Base-by-base conservation (phyloP, 2,888 invertebrate species). In the Notodonta ziczac region DNA sequence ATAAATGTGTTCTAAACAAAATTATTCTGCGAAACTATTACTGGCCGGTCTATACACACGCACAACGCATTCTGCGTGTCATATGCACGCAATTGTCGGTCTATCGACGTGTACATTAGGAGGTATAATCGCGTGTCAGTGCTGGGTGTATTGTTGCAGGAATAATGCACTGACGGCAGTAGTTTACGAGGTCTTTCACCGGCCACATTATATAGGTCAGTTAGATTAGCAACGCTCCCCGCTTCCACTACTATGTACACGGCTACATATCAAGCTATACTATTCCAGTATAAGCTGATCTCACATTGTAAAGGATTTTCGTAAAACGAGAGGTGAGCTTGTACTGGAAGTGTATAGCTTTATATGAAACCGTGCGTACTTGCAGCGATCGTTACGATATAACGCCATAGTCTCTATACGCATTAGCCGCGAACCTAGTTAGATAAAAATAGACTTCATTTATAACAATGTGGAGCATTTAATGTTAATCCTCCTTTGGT, bases 141-240 rank as follows among this genome's bases (percentile, higher is more conserved):
- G 72, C 70, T 70, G 69, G 71, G 77, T 81, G 85, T 85, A 89
- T 87, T 88, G 88, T 91, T 88, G 88, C 85, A 84, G 90, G 89
- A 90, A 91, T 90, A 91, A 89, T 91, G 89, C 89, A 87, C 86
- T 84, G 81, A 80, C 82, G 83, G 87, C 79, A 87, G 85, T 88
- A 87, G 90, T 93, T 93, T 91, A 93, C 85, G 93, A 92, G 93
- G 93, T 93, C 92, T 92, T 93, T 93, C 93, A 93, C 93, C 93
- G 89, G 73, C 80, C 84, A 82, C 82, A 83, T 80, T 85, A 93
- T 91, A 93, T 93, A 84, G 93, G 93, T 93, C 93, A 93, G 88
- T 87, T 86, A 93, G 93, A 93, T 92, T 93, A 93, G 90, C 87
- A 84, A 86, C 84, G 87, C 86, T 87, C 83, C 87, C 81, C 74